Conservation (phyloP, 2,113 vertebrate species). For the Uropsilus gracilis region DNA sequence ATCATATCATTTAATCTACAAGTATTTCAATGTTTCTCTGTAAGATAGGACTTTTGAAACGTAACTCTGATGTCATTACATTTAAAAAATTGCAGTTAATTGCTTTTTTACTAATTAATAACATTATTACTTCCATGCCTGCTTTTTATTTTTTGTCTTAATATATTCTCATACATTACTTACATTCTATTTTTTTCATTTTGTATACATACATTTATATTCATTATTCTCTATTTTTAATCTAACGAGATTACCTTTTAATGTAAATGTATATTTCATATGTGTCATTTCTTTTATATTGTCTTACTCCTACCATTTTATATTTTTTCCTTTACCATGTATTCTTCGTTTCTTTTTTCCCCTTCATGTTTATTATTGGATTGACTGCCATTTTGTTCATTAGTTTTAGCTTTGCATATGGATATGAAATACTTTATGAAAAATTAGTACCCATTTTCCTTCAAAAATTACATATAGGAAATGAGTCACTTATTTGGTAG, state of each 20-base stretch:
- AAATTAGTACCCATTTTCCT: not conserved
- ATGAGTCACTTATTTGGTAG: not conserved
- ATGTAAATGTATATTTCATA: not conserved
- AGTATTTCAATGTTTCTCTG: not conserved
- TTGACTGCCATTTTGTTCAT: not conserved
- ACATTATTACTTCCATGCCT: not conserved
- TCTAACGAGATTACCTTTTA: not conserved
- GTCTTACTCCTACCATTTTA: not conserved
- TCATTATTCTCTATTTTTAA: slow-evolving; percentile 19
- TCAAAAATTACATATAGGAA: not conserved
- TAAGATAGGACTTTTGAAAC: not conserved
- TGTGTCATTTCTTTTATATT: slow-evolving; percentile 5
- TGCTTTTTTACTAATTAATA: not conserved
- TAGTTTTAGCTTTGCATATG: not conserved
- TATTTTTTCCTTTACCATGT: not conserved
- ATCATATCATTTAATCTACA: not conserved
- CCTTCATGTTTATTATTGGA: not conserved
- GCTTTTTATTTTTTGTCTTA: not conserved
- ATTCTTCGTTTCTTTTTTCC: not conserved
- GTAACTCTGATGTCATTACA: not conserved
- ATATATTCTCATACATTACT: not conserved
- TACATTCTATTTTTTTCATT: not conserved
- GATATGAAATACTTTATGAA: slow-evolving; percentile 7
- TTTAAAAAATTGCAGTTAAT: not conserved
- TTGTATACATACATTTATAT: not conserved